A percentile compares a stretch with the other conserved stretches of the same genome.
Conservation (phyloP, 2,797 vertebrate species). For the Girardinus metallicus region DNA sequence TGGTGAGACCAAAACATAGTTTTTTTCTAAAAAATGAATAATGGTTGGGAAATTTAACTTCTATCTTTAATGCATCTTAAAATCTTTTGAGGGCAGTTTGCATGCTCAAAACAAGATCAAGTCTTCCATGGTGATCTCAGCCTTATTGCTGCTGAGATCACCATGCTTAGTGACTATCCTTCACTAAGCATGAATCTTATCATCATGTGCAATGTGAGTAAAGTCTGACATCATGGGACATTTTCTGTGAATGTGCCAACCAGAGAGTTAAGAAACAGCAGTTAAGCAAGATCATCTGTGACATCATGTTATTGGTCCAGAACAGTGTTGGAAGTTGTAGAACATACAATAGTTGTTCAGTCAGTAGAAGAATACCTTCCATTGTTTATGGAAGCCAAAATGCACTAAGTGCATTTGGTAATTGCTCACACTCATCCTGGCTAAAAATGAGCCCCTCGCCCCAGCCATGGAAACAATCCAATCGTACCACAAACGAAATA, state of each 20-base stretch:
- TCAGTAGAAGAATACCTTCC: slow-evolving; percentile 41
- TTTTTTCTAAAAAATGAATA: slow-evolving; percentile 8
- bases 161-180: too few relatives aligned
- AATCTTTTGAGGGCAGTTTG: slow-evolving; percentile 18
- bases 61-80: slow-evolving; percentile 15
- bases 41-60: slow-evolving; percentile 11
- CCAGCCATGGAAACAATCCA: slow-evolving; percentile 62
- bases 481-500: slow-evolving; percentile 50
- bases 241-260: slow-evolving; percentile 28
- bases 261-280: slow-evolving; percentile 49
- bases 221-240: slow-evolving; percentile 21
- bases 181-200: slow-evolving; percentile 24
- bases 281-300: slow-evolving; percentile 46
- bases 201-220: slow-evolving; percentile 16
- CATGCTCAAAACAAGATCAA: slow-evolving; percentile 34
- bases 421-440: slow-evolving; percentile 48
- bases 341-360: slow-evolving; percentile 27
- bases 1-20: slow-evolving; percentile 5
- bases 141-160: slow-evolving; percentile 46
- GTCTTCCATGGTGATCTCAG: slow-evolving; percentile 33
- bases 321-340: slow-evolving; percentile 45
- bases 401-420: slow-evolving; percentile 33
- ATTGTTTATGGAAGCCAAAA: slow-evolving; percentile 49
- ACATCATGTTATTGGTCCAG: slow-evolving; percentile 54
- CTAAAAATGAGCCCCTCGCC: slow-evolving; percentile 51